Evolutionary conservation across 1,140 invertebrate species (phyloP).

Genomic region (Euwallacea fornicatus): DNA sequence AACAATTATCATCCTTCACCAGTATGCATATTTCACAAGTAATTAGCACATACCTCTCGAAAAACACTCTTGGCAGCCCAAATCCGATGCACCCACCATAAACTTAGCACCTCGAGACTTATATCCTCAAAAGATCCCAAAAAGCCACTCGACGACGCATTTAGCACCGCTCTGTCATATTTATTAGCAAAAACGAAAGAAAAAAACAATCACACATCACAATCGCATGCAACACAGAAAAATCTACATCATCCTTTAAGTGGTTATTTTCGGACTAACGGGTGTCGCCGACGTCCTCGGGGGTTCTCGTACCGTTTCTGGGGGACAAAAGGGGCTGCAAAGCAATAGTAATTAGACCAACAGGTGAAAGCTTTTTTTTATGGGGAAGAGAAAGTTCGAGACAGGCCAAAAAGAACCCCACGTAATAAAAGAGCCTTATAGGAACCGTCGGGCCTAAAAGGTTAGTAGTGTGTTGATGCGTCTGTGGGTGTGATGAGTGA

Average conservation of each 20-base stretch:
- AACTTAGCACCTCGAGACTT: constrained; percentile 1
- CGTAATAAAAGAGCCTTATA: background rate
- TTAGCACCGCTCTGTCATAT: constrained; percentile 15
- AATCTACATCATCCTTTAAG: background rate
- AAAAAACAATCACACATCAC: background rate
- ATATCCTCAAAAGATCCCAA: background rate
- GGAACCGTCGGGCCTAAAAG: background rate
- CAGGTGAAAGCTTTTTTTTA: background rate
- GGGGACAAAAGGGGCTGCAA: no score
- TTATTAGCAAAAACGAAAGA: constrained; percentile 6
- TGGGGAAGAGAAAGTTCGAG: constrained; percentile 8
- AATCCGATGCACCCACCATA: background rate
- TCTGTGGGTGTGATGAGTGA: background rate
- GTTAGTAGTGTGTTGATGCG: background rate
- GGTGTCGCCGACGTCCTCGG: no score
- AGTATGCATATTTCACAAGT: no score
- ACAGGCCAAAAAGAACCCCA: background rate
- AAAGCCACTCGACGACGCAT: constrained; percentile 11
- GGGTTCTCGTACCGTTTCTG: no score
- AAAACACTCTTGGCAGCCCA: no score
- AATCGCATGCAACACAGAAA: background rate
- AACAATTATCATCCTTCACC: no score
- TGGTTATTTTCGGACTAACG: no score
- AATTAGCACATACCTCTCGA: no score
- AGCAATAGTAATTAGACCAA: background rate